These are phyloP conservation scores for Dromiciops gliroides DNA, from an alignment of 2,113 vertebrate species.

Conservation along the genomic window DNA sequence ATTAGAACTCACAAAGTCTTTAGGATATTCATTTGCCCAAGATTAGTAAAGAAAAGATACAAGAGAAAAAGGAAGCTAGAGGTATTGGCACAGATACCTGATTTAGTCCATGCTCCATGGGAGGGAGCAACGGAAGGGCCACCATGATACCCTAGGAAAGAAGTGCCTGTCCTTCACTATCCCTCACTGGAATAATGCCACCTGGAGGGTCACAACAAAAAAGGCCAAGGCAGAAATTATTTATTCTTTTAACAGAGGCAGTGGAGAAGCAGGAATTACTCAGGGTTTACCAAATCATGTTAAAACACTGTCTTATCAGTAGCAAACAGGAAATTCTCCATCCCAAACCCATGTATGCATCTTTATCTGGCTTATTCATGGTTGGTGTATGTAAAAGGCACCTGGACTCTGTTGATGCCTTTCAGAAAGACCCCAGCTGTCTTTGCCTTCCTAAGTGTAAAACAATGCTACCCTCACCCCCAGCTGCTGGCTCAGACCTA, in stretches of 20 bases:
- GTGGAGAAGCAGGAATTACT: background rate
- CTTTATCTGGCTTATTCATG: background rate
- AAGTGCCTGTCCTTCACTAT: background rate
- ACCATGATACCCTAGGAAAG: background rate
- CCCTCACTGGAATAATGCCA: background rate
- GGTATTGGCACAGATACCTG: background rate
- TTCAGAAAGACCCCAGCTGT: background rate
- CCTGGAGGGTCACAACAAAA: background rate
- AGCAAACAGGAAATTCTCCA: background rate
- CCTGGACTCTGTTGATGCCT: background rate
- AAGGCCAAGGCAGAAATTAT: background rate
- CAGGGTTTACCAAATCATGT: background rate
- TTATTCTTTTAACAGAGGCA: background rate
- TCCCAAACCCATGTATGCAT: background rate
- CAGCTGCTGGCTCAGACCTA: background rate
- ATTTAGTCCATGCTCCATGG: background rate
- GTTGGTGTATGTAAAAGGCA: background rate
- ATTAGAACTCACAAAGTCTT: background rate
- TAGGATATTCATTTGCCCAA: background rate
- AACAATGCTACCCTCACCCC: background rate
- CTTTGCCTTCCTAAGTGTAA: background rate
- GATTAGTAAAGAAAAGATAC: background rate
- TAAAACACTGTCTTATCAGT: background rate
- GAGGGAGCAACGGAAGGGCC: background rate
- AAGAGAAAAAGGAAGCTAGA: background rate